Evolutionary conservation across 2,888 invertebrate genomes (phyloP).

Genomic region (Alsophila aescularia): DNA sequence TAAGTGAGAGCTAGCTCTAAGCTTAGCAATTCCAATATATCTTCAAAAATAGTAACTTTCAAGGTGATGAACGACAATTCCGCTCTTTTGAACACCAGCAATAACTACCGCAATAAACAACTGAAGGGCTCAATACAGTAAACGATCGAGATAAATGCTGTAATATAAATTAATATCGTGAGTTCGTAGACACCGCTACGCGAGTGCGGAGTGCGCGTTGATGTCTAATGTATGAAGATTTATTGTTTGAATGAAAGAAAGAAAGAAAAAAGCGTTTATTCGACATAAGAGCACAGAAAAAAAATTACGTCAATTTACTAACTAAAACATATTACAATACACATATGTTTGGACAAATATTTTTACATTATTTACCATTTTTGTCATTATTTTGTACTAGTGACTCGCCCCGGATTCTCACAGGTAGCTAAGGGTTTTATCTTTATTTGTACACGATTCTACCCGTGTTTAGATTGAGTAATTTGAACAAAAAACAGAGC

Average conservation of each 20-base stretch:
- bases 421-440: too few species aligned
- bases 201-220: conserved; percentile 19
- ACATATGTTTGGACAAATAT: too few species aligned
- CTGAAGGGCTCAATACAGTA: conserved; percentile 1
- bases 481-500: too few species aligned
- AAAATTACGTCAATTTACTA: too few species aligned
- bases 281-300: too few species aligned
- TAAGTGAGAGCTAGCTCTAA: neutral
- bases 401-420: too few species aligned
- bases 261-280: too few species aligned
- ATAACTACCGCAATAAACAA: neutral
- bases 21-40: neutral
- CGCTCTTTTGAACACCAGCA: neutral
- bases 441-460: too few species aligned
- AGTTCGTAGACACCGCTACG: conserved; percentile 15
- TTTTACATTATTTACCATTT: too few species aligned
- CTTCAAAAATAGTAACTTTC: neutral
- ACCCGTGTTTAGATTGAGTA: too few species aligned
- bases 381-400: too few species aligned
- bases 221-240: conserved; percentile 36
- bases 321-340: too few species aligned
- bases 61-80: neutral
- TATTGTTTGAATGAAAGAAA: neutral
- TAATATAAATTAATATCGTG: conserved; percentile 14
- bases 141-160: neutral